Percentiles rank a stretch among this genome's conserved stretches.
Conservation (phyloP, 2,888 invertebrate species). For the Tholera decimalis region DNA sequence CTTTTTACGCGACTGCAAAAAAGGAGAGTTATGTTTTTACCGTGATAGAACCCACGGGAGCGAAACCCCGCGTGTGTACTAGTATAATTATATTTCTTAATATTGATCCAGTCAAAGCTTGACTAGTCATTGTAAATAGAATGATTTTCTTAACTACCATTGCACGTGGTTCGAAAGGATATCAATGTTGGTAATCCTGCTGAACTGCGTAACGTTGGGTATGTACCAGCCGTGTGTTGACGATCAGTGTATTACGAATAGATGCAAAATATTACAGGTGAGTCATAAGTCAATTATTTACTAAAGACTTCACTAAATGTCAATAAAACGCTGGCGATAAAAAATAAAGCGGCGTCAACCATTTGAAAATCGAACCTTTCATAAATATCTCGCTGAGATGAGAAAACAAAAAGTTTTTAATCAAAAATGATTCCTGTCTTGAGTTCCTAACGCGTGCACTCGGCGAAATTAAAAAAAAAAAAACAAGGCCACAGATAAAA, state of each 20-base stretch:
- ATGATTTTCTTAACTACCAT: constrained; percentile 92
- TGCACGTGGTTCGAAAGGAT: constrained; percentile 99
- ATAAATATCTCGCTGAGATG: constrained; percentile 14
- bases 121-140: too few species aligned
- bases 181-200: constrained; percentile 99
- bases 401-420: constrained; percentile 31
- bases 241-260: constrained; percentile 96
- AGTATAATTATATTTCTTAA: too few species aligned
- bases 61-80: too few species aligned
- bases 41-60: too few species aligned
- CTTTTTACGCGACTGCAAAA: too few species aligned
- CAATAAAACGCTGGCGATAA: background rate
- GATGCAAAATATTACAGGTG: constrained; percentile 98
- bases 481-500: constrained; percentile 51
- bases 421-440: constrained; percentile 35
- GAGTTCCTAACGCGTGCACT: constrained; percentile 51
- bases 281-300: constrained; percentile 56
- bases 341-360: background rate
- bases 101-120: too few species aligned
- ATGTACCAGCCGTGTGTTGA: constrained; percentile 99
- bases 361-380: constrained; percentile 15
- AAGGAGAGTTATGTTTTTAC: too few species aligned
- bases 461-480: constrained; percentile 48
- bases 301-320: background rate
- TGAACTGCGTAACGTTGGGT: constrained; percentile 99